These are phyloP conservation scores for Siderastrea radians DNA, from an alignment of 92 coral and sea anemone species.

Conservation along the genomic window DNA sequence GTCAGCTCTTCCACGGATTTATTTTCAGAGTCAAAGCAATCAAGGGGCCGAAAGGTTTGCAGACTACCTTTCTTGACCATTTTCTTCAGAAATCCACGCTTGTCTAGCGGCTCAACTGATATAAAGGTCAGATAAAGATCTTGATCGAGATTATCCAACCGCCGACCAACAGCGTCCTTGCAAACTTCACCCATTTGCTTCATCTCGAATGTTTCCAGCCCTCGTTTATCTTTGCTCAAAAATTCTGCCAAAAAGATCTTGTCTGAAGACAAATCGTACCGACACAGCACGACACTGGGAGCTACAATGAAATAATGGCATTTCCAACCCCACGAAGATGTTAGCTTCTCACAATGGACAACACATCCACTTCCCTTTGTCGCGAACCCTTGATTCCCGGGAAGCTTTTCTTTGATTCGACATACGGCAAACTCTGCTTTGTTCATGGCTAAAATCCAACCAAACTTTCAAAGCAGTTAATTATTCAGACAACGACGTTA, in stretches of 20 bases:
- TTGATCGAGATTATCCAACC: conserved; percentile 12
- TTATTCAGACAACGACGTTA: neutral
- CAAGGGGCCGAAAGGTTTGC: conserved; percentile 83
- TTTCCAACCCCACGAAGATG: conserved; percentile 87
- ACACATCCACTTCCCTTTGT: conserved; percentile 89
- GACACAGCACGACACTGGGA: conserved; percentile 73
- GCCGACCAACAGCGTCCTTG: conserved; percentile 53
- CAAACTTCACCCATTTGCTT: conserved; percentile 83
- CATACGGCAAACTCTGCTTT: conserved; percentile 87
- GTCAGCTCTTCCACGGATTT: conserved; percentile 23
- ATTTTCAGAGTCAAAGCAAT: conserved; percentile 46
- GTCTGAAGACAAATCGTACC: conserved; percentile 71
- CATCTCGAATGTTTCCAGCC: conserved; percentile 84
- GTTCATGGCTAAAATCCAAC: conserved; percentile 59
- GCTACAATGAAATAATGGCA: conserved; percentile 79
- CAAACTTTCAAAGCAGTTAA: neutral
- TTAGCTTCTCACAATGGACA: conserved; percentile 66
- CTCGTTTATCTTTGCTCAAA: conserved; percentile 77
- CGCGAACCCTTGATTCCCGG: conserved; percentile 73
- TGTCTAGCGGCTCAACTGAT: conserved; percentile 83
- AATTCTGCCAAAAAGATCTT: conserved; percentile 80
- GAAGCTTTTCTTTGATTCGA: conserved; percentile 84
- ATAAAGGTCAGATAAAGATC: conserved; percentile 62
- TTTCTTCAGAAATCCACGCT: conserved; percentile 87
- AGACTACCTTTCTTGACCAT: conserved; percentile 90